Evolutionary conservation across 2,797 vertebrate genomes (phyloP).

Genomic region (Carcharodon carcharias): DNA sequence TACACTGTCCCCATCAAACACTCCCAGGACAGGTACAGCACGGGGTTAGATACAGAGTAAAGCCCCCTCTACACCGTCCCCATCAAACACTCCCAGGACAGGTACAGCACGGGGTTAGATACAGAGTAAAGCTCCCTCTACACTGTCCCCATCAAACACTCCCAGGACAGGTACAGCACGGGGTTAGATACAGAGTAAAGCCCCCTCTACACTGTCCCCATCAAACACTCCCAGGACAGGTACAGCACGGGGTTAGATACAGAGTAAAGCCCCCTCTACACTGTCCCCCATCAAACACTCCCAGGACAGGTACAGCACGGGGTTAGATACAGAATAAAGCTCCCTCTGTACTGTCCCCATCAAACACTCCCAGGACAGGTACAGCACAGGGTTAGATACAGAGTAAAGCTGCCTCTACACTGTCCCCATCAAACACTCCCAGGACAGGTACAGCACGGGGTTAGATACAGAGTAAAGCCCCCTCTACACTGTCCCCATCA

Average conservation of each 20-base stretch:
- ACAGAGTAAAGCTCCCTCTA: background rate
- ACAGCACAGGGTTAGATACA: background rate
- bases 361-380: background rate
- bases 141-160: background rate
- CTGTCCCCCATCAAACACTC: background rate
- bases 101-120: background rate
- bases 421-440: background rate
- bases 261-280: background rate
- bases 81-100: background rate
- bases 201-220: too few relatives aligned
- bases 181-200: too few relatives aligned
- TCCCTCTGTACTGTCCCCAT: background rate
- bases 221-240: too few relatives aligned
- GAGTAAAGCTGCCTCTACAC: background rate
- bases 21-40: too few relatives aligned
- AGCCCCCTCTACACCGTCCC: background rate
- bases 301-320: background rate
- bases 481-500: background rate
- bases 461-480: background rate
- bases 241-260: too few relatives aligned
- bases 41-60: background rate
- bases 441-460: background rate
- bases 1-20: too few relatives aligned
- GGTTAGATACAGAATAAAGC: background rate
- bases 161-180: background rate